Base-by-base conservation (phyloP, 30 jellyfish, hydroid and myxozoan species). In the Pelagia noctiluca region DNA sequence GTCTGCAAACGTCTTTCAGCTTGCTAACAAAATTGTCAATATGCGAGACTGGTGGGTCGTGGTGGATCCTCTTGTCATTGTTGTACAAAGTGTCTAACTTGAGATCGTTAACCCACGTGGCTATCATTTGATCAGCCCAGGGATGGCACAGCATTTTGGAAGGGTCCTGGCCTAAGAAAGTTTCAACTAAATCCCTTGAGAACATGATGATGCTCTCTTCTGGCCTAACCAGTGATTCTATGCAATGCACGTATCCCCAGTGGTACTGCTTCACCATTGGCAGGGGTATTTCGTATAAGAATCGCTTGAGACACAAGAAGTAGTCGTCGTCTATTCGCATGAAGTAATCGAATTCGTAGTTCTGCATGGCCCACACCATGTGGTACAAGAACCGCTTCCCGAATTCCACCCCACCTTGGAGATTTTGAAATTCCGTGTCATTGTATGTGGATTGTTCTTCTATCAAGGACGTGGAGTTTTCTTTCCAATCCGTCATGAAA, bases 91-190 rank as follows among this genome's bases (percentile, higher is more conserved):
- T 71, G 22, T 32, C 33, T 42, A 91, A 22, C 0, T 73, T 48
- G 60, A 91, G 54, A 70, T 78, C 94, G 50, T 72, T 77, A 5
- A 80, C 90, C 98, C 98, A 91, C 18, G 77, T 42, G 2, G 95
- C 98, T 8, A 91, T 91, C 94, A 79, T 75, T 47, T 91, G 98
- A 71, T 91, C 98, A 16, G 96, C 98, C 90, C 89, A 76, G 0
- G 96, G 96, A 57, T 91, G 98, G 84, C 98, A 85, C 34, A 47
- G 57, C 33, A 91, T 52, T n/a, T 26, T 26, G 8, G 24, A 25
- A 0, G 96, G 89, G 63, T 78, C 83, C 53, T 91, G 98, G 25
- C 81, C 57, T 2, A 91, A 77, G 63, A 91, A 91, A 25, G 71
- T 33, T 65, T 77, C 88, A 11, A 85, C 91, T 23, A 91, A 50